phyloP scores from a whole-genome alignment of 2,797 vertebrate species.

The Manis pentadactyla region DNA sequence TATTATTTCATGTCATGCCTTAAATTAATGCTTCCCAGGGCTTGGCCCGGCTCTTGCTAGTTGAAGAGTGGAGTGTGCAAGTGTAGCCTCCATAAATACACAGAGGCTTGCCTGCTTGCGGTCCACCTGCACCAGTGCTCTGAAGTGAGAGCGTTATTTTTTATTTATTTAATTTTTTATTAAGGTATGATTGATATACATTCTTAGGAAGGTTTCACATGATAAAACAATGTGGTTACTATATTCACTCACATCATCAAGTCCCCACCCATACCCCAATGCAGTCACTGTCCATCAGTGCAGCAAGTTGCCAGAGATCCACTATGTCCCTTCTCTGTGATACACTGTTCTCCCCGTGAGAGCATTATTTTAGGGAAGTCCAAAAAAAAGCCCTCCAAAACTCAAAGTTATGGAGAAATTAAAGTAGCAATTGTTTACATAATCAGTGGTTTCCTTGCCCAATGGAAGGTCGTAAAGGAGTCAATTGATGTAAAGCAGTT shows the following conservation, averaged over 20 bases:
- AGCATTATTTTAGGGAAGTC: constrained; percentile 22
- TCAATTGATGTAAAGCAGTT: not conserved
- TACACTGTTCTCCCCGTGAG: not conserved
- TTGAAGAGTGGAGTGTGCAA: not conserved
- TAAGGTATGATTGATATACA: no score
- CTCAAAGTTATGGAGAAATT: constrained; percentile 10
- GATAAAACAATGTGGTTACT: no score
- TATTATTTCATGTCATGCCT: constrained; percentile 75
- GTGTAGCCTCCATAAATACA: not conserved
- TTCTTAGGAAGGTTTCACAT: no score
- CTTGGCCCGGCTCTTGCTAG: constrained; percentile 62
- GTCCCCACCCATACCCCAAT: no score
- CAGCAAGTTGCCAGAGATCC: no score
- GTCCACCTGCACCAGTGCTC: not conserved
- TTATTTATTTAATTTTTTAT: no score
- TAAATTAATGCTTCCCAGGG: constrained; percentile 69
- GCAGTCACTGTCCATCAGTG: no score
- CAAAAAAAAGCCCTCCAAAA: not conserved
- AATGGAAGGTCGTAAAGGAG: not conserved
- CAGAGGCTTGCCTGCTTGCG: not conserved
- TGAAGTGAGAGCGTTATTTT: constrained; percentile 11
- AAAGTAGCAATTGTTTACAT: not conserved
- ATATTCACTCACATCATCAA: no score
- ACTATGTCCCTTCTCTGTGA: no score
- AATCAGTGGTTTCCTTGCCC: not conserved